Evolutionary conservation across 1,140 invertebrate species (phyloP).

Genomic region (Platorchestia sp.): DNA sequence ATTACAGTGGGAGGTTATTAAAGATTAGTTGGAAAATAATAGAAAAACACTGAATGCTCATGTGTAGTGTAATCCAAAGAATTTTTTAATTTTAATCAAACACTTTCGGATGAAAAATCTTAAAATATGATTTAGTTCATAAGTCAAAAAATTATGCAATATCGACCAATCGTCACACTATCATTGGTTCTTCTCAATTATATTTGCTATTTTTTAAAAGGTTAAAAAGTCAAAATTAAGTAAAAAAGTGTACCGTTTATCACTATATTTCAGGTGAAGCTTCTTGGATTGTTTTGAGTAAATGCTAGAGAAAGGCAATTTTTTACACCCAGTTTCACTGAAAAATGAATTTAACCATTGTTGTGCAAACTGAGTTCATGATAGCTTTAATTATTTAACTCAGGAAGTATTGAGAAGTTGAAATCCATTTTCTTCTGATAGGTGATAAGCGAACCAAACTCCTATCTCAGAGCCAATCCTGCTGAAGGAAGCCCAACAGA

Average conservation of each 20-base stretch:
- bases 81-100: no score
- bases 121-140: no score
- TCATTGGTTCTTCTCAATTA: no score
- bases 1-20: neutral
- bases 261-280: neutral
- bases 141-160: no score
- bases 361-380: neutral
- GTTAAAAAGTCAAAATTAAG: no score
- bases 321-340: neutral
- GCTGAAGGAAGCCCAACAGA: neutral
- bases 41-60: no score
- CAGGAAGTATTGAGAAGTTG: neutral
- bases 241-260: no score
- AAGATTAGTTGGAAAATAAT: no score
- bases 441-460: neutral
- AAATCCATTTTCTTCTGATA: neutral
- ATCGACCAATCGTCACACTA: no score
- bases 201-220: no score
- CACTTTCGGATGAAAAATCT: no score
- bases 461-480: neutral
- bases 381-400: neutral
- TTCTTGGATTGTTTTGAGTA: neutral
- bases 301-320: neutral
- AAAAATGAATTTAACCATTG: neutral
- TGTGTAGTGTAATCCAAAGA: no score